Base-by-base conservation (phyloP, 2,888 invertebrate genomes). In the Bombyx huttoni region DNA sequence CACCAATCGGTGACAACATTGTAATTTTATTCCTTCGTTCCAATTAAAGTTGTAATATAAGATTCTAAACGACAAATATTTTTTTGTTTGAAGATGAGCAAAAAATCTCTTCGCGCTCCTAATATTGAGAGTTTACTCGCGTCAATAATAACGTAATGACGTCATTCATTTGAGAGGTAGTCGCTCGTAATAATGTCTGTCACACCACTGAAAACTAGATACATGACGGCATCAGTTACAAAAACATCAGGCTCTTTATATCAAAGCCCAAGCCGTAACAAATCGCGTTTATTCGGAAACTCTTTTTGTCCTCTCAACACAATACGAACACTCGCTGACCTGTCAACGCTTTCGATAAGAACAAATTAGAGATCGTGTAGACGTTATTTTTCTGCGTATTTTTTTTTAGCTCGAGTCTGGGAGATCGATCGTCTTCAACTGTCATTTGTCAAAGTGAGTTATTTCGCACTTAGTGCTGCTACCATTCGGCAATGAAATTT, bases 371-470 rank as follows among this genome's bases (percentile, higher is more conserved):
- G 49, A 50, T 12, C 14, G 34, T 24, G 47, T 40, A 50, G 48
- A 52, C 49, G 40, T 52, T 52, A 56, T 57, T 51, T 53, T 52
- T 40, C 40, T 7, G 33, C 47, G 49, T 54, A 52, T 62, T 61
- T 65, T 24, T 24, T 24, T 62, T 63, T 61, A 56, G 52, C 52
- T 54, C 59, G 56, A 56, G 56, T 57, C 46, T 47, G 13, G 49
- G 33, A 48, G 51, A 52, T 56, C 64, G 51, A 68, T 61, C 53
- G 56, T 67, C 63, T 60, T 55, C 58, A 58, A 59, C 57, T 62
- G 55, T 63, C 62, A 68, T 68, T 67, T 67, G 67, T 68, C 67
- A 67, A 60, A 64, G 60, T 62, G 67, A 66, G 60, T 64, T 64
- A 66, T 63, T 63, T 62, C 58, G 34, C 61, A 58, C 60, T 58